phyloP scores from a whole-genome alignment of 2,888 invertebrate genomes.

The Lepidocyrtoides sp. region DNA sequence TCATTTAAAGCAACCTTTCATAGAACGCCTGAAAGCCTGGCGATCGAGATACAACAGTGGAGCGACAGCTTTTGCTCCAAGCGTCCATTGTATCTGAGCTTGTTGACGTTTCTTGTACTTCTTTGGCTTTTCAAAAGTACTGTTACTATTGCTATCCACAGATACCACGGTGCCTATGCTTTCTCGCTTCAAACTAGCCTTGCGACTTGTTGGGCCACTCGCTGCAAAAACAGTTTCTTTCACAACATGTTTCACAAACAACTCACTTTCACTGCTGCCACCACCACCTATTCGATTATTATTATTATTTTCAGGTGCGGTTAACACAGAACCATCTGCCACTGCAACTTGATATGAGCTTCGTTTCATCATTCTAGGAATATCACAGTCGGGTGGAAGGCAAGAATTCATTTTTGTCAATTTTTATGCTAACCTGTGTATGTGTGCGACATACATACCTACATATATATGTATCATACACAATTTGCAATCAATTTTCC shows the following conservation, averaged over 20 bases:
- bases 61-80: background rate
- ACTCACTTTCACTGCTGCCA: constrained; percentile 4
- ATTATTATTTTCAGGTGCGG: background rate
- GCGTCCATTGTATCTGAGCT: background rate
- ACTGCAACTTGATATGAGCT: constrained; percentile 59
- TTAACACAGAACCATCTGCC: background rate
- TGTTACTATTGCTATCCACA: background rate
- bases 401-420: constrained; percentile 39
- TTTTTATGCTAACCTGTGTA: background rate
- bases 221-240: constrained; percentile 7
- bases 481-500: too few species aligned
- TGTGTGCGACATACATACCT: too few species aligned
- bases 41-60: constrained; percentile 43
- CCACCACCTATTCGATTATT: background rate
- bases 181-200: background rate
- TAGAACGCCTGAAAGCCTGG: constrained; percentile 40
- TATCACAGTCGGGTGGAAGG: constrained; percentile 55
- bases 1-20: constrained; percentile 58
- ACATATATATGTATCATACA: too few species aligned
- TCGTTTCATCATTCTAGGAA: constrained; percentile 55
- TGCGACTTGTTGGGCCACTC: constrained; percentile 1
- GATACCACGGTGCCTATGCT: background rate
- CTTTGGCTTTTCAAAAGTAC: background rate
- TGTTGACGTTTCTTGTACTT: background rate
- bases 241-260: constrained; percentile 20